Percentiles rank a stretch among this genome's conserved stretches.
Evolutionary conservation across 1,140 invertebrate species (phyloP).

Genomic region (Scaptomyza montana): DNA sequence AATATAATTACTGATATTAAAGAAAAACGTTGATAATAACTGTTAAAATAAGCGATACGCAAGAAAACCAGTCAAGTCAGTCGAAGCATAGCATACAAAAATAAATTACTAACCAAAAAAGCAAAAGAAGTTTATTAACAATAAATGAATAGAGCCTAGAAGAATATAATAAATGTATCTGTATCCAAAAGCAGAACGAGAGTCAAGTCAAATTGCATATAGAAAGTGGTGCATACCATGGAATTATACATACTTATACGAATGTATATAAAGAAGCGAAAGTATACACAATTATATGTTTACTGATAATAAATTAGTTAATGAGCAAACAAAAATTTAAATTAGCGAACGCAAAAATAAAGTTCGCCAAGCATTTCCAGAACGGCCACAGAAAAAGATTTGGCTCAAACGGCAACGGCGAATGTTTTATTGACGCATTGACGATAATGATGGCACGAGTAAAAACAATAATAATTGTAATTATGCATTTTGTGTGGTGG

Average conservation of each 20-base stretch:
- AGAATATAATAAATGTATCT: slow-evolving; percentile 26
- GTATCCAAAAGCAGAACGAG: slow-evolving; percentile 16
- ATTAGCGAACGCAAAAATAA: slow-evolving; percentile 50
- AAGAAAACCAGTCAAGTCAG: slow-evolving; percentile 74
- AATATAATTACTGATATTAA: slow-evolving; percentile 57
- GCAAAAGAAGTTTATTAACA: slow-evolving; percentile 66
- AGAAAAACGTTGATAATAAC: slow-evolving; percentile 66
- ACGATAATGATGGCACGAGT: slow-evolving; percentile 18
- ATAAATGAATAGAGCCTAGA: slow-evolving; percentile 62
- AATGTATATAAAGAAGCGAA: slow-evolving; percentile 28
- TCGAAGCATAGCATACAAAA: slow-evolving; percentile 69
- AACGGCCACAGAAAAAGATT: slow-evolving; percentile 7
- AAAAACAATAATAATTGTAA: slow-evolving; percentile 82
- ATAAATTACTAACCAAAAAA: slow-evolving; percentile 60
- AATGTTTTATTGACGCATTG: slow-evolving; percentile 40
- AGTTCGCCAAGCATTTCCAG: slow-evolving; percentile 61
- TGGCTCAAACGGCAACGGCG: slow-evolving; percentile 35
- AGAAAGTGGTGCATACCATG: slow-evolving; percentile 34
- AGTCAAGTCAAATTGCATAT: slow-evolving; percentile 53
- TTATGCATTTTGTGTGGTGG: slow-evolving; percentile 76
- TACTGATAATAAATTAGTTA: slow-evolving; percentile 78
- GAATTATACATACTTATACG: slow-evolving; percentile 46
- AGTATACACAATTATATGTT: slow-evolving; percentile 63
- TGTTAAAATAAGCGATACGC: slow-evolving; percentile 57
- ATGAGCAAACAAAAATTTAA: slow-evolving; percentile 51